Percentiles rank a stretch among this genome's conserved stretches.
Evolutionary conservation across 2,113 vertebrate genomes (phyloP).

Genomic region (Dasyprocta punctata): DNA sequence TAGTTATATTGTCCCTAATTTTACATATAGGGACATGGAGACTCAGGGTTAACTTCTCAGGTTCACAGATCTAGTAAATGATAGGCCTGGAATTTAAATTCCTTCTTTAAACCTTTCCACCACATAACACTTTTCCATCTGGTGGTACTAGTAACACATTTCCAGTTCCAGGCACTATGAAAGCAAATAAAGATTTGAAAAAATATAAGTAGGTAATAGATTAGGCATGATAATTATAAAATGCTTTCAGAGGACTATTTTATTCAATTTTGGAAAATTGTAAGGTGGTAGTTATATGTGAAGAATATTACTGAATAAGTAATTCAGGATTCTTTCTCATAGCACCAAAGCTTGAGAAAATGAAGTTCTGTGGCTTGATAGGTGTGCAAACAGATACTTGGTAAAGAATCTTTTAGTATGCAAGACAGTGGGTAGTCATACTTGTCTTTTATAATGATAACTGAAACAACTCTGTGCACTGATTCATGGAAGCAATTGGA

Average conservation of each 20-base stretch:
- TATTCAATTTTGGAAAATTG: conserved; percentile 12
- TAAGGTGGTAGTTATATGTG: conserved; percentile 4
- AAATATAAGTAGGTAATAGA: background rate
- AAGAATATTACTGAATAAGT: background rate
- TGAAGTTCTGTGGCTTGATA: background rate
- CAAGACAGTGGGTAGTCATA: conserved; percentile 25
- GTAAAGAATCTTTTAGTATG: conserved; percentile 58
- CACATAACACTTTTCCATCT: background rate
- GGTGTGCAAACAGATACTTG: background rate
- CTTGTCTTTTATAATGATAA: conserved; percentile 67
- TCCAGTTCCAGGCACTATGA: conserved; percentile 26
- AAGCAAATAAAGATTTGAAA: conserved; percentile 60
- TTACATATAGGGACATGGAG: background rate
- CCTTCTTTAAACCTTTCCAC: background rate
- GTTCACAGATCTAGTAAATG: background rate
- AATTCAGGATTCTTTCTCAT: conserved; percentile 13
- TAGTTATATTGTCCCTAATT: background rate
- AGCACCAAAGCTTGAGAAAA: background rate
- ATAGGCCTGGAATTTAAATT: conserved; percentile 28
- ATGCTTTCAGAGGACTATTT: background rate
- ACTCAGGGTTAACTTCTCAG: conserved; percentile 51
- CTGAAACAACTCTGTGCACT: conserved; percentile 58
- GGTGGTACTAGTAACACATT: background rate
- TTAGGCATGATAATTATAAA: background rate
- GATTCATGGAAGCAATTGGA: conserved; percentile 74